Conservation (phyloP, 2,797 vertebrate species). For the Sus cebifrons region DNA sequence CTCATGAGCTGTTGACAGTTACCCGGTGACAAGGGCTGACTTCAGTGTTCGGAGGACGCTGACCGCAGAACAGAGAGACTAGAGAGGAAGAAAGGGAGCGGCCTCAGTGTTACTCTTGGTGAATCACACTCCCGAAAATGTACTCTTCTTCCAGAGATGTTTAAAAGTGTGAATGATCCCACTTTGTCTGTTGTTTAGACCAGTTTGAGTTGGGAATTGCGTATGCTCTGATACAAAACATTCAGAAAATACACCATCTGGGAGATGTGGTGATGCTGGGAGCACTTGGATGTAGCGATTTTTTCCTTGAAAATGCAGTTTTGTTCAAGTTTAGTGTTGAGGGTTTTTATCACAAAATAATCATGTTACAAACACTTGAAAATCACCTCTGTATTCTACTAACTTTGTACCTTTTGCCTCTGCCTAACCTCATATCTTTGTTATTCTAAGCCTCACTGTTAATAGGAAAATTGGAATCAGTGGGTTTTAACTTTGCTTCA, state of each 20-base stretch:
- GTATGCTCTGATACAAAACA: not conserved
- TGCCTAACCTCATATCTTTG: slow-evolving; percentile 24
- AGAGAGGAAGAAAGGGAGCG: not conserved
- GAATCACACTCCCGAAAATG: not conserved
- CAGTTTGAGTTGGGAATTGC: not conserved
- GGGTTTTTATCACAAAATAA: not conserved
- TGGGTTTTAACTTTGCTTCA: slow-evolving; percentile 33
- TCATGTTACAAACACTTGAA: slow-evolving; percentile 11
- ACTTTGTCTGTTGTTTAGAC: not conserved
- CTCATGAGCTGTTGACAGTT: no score
- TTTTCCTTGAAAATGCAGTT: not conserved
- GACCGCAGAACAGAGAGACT: not conserved
- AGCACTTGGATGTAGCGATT: not conserved
- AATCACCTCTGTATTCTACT: not conserved
- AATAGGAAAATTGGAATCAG: slow-evolving; percentile 18
- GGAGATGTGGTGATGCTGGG: not conserved
- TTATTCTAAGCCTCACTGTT: not conserved
- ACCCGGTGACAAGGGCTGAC: not conserved
- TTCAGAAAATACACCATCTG: not conserved
- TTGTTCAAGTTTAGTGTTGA: not conserved
- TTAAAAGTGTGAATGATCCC: not conserved
- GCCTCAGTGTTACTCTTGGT: not conserved
- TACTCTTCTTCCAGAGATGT: not conserved
- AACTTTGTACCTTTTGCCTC: not conserved
- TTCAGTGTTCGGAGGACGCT: not conserved